Conservation (phyloP, 1,140 invertebrate genomes). For the Drosophila lacteicornis region DNA sequence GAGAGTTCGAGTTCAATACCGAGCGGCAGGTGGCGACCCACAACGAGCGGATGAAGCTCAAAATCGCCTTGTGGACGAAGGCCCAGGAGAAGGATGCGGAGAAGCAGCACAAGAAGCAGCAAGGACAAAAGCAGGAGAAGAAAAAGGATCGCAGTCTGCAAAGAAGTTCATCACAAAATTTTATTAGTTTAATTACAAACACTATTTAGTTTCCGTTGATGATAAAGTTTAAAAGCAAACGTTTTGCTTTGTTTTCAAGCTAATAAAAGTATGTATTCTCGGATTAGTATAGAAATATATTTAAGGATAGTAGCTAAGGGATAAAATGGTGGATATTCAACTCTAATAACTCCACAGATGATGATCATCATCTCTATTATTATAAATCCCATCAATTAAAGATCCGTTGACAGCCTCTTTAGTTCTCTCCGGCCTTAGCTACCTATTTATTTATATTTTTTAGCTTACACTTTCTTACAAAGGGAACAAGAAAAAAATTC, state of each 20-base stretch:
- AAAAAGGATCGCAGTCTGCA: not conserved
- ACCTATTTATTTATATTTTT: constrained; percentile 10
- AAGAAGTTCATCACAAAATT: not conserved
- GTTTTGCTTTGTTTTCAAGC: not conserved
- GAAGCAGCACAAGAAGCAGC: not conserved
- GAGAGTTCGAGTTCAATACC: constrained; percentile 15
- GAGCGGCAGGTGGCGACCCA: constrained; percentile 12
- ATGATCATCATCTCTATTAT: not conserved
- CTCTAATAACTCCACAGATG: no score
- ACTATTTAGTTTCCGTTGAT: not conserved
- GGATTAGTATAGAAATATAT: no score
- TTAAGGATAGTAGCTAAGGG: no score
- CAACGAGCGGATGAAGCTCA: constrained; percentile 19
- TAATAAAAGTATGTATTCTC: not conserved
- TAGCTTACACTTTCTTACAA: constrained; percentile 37
- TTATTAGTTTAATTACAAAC: not conserved
- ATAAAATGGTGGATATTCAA: no score
- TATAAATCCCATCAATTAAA: constrained; percentile 36
- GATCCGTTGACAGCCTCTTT: constrained; percentile 4
- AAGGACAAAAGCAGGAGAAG: not conserved
- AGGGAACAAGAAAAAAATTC: constrained; percentile 12
- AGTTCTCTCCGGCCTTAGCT: constrained; percentile 15
- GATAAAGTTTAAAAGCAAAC: no score
- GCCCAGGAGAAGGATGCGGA: constrained; percentile 28
- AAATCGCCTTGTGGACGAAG: constrained; percentile 47